These are phyloP conservation scores for Otus sunia DNA, from an alignment of 2,113 vertebrate genomes.

Conservation along the genomic window DNA sequence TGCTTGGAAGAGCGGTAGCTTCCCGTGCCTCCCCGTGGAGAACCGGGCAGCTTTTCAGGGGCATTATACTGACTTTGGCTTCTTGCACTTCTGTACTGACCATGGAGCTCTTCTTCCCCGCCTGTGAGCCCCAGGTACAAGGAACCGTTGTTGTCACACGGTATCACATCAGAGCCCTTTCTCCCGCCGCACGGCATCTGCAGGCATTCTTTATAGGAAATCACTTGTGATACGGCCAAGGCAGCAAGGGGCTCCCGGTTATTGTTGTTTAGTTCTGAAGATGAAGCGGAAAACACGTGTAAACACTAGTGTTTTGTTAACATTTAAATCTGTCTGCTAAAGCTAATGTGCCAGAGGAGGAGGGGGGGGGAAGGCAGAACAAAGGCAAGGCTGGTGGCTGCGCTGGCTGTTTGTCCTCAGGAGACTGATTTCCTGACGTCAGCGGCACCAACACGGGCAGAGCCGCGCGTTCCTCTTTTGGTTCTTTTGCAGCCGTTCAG, in stretches of 20 bases:
- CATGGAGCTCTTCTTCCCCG: not conserved
- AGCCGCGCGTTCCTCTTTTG: not conserved
- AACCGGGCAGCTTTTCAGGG: not conserved
- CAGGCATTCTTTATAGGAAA: not conserved
- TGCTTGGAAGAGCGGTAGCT: not conserved
- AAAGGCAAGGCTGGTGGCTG: slow-evolving; percentile 35
- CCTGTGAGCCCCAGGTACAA: not conserved
- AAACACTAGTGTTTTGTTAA: slow-evolving; percentile 6
- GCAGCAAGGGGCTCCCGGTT: not conserved
- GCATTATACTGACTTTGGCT: not conserved
- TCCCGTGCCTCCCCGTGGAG: not conserved
- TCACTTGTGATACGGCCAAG: not conserved
- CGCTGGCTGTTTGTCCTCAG: slow-evolving; percentile 22
- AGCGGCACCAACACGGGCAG: not conserved
- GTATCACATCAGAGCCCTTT: not conserved
- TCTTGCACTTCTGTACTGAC: not conserved
- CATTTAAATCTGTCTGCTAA: not conserved
- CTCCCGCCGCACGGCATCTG: fast-evolving
- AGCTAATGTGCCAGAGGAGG: not conserved
- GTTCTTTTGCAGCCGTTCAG: not conserved
- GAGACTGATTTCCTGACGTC: slow-evolving; percentile 25
- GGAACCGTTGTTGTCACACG: not conserved
- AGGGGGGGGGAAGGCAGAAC: not conserved
- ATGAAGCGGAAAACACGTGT: not conserved
- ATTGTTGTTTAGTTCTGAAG: not conserved